phyloP scores from a whole-genome alignment of 1,140 invertebrate species.

The Ruditapes philippinarum region DNA sequence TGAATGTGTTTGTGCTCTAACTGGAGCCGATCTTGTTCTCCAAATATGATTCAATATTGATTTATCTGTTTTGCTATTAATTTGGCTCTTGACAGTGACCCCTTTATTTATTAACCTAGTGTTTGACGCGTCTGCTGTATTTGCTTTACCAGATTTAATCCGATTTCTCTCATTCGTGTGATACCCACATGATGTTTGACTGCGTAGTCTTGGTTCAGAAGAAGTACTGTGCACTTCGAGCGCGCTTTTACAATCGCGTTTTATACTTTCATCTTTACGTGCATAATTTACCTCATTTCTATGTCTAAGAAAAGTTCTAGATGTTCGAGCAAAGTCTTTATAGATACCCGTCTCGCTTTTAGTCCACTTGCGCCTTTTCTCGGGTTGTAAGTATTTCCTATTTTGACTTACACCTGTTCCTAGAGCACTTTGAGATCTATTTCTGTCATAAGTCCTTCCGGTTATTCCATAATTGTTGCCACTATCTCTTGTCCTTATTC shows the following conservation, averaged over 20 bases:
- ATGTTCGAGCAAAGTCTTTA: conserved; percentile 36
- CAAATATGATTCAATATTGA: conserved; percentile 10
- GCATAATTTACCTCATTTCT: not conserved
- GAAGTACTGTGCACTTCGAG: not conserved
- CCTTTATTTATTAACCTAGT: not conserved
- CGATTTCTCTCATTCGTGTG: not conserved
- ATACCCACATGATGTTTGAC: conserved; percentile 35
- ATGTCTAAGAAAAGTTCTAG: not conserved
- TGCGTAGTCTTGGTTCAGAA: not conserved
- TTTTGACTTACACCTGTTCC: not conserved
- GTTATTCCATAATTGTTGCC: not conserved
- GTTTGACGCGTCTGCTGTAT: not conserved
- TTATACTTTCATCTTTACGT: not conserved
- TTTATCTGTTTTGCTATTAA: not conserved
- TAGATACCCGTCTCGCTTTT: conserved; percentile 10
- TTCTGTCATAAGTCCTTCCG: not conserved
- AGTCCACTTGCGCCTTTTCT: not conserved
- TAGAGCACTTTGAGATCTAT: not conserved
- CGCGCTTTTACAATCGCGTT: conserved; percentile 23
- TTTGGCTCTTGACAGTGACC: not conserved
- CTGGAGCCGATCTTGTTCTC: conserved; percentile 28
- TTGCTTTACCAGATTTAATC: conserved; percentile 14
- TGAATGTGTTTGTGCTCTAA: not conserved
- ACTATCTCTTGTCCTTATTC: not conserved
- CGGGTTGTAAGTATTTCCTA: not conserved